These are phyloP conservation scores for Polyommatus icarus DNA, from an alignment of 2,888 invertebrate genomes.

Conservation along the genomic window DNA sequence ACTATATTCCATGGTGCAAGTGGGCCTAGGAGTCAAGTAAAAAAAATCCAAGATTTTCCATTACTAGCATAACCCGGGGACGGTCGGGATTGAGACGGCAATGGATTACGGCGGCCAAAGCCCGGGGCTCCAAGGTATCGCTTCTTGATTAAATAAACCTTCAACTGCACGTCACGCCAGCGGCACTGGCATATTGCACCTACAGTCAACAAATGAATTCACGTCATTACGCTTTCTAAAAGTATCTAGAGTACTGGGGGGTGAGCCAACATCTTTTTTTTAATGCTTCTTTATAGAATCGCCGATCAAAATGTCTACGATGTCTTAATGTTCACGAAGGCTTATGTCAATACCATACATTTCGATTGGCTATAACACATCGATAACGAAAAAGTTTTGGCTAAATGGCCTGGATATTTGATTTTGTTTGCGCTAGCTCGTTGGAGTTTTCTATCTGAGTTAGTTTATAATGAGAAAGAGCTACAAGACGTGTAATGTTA, in stretches of 20 bases:
- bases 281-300: too few relatives aligned
- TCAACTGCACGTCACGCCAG: slow-evolving; percentile 67
- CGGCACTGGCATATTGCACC: slow-evolving; percentile 67
- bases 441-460: not conserved
- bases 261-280: too few relatives aligned
- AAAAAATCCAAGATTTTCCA: slow-evolving; percentile 51
- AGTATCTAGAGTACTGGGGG: not conserved
- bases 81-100: slow-evolving; percentile 73
- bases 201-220: slow-evolving; percentile 27
- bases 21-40: not conserved
- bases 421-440: not conserved
- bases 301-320: too few relatives aligned
- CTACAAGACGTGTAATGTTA: too few relatives aligned
- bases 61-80: slow-evolving; percentile 72
- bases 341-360: too few relatives aligned
- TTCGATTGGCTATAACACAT: too few relatives aligned
- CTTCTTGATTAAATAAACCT: slow-evolving; percentile 79
- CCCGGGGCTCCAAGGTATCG: slow-evolving; percentile 46
- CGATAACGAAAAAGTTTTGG: too few relatives aligned
- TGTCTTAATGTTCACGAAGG: too few relatives aligned
- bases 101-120: slow-evolving; percentile 57
- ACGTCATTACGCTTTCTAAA: slow-evolving; percentile 3
- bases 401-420: not conserved
- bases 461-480: not conserved
- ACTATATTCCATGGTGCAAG: not conserved